A percentile compares a stretch with the other conserved stretches of the same genome.
Evolutionary conservation across 23 tunicate species (phyloP).

Genomic region (Styela plicata): DNA sequence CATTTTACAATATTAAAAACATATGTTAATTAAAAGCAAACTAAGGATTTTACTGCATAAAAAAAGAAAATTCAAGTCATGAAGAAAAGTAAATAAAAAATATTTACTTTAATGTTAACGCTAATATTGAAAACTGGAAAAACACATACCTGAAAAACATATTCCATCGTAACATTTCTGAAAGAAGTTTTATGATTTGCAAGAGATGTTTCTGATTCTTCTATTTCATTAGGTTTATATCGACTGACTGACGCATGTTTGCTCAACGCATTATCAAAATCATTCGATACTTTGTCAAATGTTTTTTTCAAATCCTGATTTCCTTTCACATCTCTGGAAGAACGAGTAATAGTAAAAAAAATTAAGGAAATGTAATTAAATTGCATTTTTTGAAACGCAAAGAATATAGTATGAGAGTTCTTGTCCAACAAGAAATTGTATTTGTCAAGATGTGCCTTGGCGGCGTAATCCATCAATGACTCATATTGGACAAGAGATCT

Average conservation of each 20-base stretch:
- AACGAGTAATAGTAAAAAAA: neutral
- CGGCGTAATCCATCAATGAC: too few species aligned
- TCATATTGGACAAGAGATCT: too few species aligned
- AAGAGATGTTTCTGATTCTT: conserved; percentile 41
- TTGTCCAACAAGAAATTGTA: too few species aligned
- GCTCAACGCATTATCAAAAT: conserved; percentile 46
- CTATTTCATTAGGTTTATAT: conserved; percentile 66
- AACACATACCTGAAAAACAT: conserved; percentile 60
- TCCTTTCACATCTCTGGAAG: conserved; percentile 64
- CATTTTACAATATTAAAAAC: too few species aligned
- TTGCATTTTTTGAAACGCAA: neutral
- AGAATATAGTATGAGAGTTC: neutral
- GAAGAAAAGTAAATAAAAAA: too few species aligned
- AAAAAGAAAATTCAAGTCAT: too few species aligned
- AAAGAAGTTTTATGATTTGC: conserved; percentile 33
- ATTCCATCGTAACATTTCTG: conserved; percentile 68
- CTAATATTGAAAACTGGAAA: too few species aligned
- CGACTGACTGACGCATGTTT: conserved; percentile 63
- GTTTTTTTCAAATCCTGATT: conserved; percentile 63
- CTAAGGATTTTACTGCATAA: too few species aligned
- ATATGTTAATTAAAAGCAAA: too few species aligned
- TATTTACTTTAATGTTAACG: too few species aligned
- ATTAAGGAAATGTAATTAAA: neutral
- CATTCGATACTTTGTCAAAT: conserved; percentile 77
- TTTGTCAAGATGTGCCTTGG: too few species aligned